Conservation (phyloP, 30 jellyfish, hydroid and myxozoan genomes). For the Calvadosia cruxmelitensis region DNA sequence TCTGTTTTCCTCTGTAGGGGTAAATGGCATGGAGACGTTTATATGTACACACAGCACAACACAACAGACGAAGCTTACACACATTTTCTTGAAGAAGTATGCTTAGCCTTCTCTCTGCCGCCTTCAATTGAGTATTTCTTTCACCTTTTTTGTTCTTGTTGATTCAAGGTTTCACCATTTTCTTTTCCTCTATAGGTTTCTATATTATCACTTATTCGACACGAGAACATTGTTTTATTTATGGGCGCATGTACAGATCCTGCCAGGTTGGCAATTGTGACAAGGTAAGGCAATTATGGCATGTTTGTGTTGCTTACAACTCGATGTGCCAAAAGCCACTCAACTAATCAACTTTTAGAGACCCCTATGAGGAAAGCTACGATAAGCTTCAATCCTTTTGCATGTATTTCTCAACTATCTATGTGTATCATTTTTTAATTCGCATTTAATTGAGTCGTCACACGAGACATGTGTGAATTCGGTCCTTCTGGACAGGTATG, state of each 20-base stretch:
- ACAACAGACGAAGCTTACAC: slow-evolving; percentile 5
- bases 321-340: too few relatives aligned
- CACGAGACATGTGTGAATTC: too few relatives aligned
- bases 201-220: slow-evolving; percentile 45
- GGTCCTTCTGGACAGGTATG: too few relatives aligned
- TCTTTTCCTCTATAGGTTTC: slow-evolving; percentile 51
- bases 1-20: slow-evolving; percentile 33
- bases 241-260: slow-evolving; percentile 79
- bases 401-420: too few relatives aligned
- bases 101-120: neutral
- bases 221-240: slow-evolving; percentile 52
- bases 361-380: too few relatives aligned
- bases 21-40: slow-evolving; percentile 79
- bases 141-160: neutral
- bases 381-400: too few relatives aligned
- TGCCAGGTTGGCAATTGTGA: slow-evolving; percentile 56
- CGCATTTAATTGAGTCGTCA: too few relatives aligned
- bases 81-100: slow-evolving; percentile 20
- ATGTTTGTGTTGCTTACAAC: too few relatives aligned
- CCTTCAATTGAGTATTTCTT: neutral
- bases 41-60: slow-evolving; percentile 25
- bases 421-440: too few relatives aligned
- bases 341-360: too few relatives aligned
- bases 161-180: neutral
- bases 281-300: too few relatives aligned